Conservation (phyloP, 2,888 invertebrate genomes). For the Podabrus alpinus region DNA sequence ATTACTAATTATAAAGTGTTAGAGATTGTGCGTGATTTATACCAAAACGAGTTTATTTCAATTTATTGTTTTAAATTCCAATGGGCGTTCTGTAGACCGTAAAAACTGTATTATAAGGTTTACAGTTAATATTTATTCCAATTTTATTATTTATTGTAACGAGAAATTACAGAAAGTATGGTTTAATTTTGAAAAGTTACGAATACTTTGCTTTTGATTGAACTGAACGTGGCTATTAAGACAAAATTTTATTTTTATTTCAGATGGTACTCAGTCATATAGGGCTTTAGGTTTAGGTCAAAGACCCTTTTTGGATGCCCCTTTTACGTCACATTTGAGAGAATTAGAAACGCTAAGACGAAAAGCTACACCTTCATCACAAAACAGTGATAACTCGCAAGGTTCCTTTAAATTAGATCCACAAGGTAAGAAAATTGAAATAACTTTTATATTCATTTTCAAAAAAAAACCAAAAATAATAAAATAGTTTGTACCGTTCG, state of each 20-base stretch:
- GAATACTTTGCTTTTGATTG: neutral
- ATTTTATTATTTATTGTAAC: neutral
- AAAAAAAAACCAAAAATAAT: neutral
- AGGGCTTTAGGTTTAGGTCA: conserved; percentile 75
- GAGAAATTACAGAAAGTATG: neutral
- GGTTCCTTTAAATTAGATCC: conserved; percentile 36
- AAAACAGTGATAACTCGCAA: conserved; percentile 41
- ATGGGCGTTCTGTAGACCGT: neutral
- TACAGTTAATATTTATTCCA: neutral
- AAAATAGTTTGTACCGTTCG: neutral
- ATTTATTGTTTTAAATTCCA: neutral
- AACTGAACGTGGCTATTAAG: neutral
- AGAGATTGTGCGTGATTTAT: conserved; percentile 14
- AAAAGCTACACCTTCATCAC: conserved; percentile 57
- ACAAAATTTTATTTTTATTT: conserved; percentile 28
- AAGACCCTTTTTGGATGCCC: conserved; percentile 68
- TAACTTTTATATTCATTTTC: neutral
- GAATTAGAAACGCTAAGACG: conserved; percentile 73
- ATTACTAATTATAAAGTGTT: conserved; percentile 8
- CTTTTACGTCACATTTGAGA: conserved; percentile 68
- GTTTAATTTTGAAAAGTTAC: neutral
- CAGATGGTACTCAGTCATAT: conserved; percentile 66
- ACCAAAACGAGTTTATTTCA: neutral
- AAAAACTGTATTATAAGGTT: neutral
- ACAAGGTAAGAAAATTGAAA: conserved; percentile 32